These are phyloP conservation scores for Ashinkailepas kermadecensis DNA, from an alignment of 2,888 invertebrate species.

Conservation along the genomic window DNA sequence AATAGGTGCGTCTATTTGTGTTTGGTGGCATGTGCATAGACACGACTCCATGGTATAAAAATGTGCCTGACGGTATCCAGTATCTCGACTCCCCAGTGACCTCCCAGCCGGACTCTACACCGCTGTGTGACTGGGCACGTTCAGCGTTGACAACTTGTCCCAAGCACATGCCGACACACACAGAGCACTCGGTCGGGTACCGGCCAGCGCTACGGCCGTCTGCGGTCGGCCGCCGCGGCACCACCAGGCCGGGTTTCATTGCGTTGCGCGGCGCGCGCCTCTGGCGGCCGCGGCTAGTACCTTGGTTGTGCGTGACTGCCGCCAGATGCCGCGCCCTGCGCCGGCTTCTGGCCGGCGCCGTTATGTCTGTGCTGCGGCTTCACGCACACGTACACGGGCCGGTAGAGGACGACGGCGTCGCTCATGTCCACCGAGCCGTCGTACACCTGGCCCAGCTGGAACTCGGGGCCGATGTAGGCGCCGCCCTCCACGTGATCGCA, in stretches of 20 bases:
- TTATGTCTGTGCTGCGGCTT: constrained; percentile 5
- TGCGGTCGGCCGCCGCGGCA: too few species aligned
- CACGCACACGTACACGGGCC: constrained; percentile 51
- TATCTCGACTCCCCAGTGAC: too few species aligned
- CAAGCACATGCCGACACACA: background rate
- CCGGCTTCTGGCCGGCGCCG: background rate
- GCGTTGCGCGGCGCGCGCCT: background rate
- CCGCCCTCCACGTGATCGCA: constrained; percentile 67
- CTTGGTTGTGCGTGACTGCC: background rate
- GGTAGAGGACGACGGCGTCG: constrained; percentile 54
- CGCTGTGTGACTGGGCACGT: too few species aligned
- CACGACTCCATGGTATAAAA: constrained; percentile 2
- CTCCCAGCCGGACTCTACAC: too few species aligned
- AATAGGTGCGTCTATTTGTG: background rate
- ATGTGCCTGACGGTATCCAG: background rate
- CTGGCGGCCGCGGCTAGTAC: constrained; percentile 5
- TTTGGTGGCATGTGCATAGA: background rate
- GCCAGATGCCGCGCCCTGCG: constrained; percentile 4
- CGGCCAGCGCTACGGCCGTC: background rate
- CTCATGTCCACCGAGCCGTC: constrained; percentile 52
- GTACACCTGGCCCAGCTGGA: constrained; percentile 68
- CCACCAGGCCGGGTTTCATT: background rate
- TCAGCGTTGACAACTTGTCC: background rate
- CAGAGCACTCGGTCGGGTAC: background rate
- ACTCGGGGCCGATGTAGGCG: constrained; percentile 66